Base-by-base conservation (phyloP, 2,113 vertebrate species). In the Semnornis frantzii region DNA sequence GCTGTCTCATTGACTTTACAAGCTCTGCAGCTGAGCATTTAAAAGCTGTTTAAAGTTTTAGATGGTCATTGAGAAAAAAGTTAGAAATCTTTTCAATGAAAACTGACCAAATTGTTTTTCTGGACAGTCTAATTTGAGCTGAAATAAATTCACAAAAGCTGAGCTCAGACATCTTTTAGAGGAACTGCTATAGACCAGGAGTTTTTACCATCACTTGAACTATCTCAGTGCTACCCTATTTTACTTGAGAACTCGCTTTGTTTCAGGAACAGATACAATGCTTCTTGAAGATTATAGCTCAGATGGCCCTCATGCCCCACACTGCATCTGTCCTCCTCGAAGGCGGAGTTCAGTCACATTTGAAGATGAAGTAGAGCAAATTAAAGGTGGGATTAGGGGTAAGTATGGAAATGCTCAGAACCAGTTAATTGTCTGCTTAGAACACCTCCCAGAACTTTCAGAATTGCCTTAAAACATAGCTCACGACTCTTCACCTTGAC, bases 261-360 rank as follows among this genome's bases (percentile, higher is more conserved):
- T 46, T 83, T 33, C 85, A 99, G 99, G 98, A 85, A 99, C 99
- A 33, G 99, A 99, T 6, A 97, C 98, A 94, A 99, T 99, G 99
- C 98, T 99, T 74, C 98, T 99, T 42, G 99, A 99, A 71, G 98
- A 98, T 95, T 98, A 97, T 77, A 97, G 97, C 50, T 98, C 98
- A 2, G 99, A 99, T 21, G 96, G 98, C 52, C 92, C 95, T 65
- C 96, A 97, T 14, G 87, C 84, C 13, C 85, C 97, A 27, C 98
- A 97, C 70, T 97, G 97, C 12, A 82, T 97, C 57, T 97, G 55
- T 68, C 97, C 98, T 5, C 97, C 97, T 93, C 98, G 98, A 97
- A 98, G 99, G 88, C 98, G 99, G 95, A 99, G 98, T 97, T 99
- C 99, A 0, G 99, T 99, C 91, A 99, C 99, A 0, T 99, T 99